Evolutionary conservation across 1,140 invertebrate species (phyloP).

Genomic region (Drosophila orosa): DNA sequence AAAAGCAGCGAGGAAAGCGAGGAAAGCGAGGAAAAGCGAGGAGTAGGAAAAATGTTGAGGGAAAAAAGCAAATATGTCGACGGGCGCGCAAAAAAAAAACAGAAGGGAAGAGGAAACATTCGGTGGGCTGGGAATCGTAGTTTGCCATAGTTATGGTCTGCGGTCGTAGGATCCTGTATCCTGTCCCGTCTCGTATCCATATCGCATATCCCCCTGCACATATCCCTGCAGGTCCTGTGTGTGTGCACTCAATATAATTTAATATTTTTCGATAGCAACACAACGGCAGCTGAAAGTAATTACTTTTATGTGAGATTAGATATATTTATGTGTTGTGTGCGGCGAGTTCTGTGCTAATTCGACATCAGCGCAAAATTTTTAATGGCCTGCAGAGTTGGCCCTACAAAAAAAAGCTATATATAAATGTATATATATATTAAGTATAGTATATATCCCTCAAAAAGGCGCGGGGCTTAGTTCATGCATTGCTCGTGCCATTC

Average conservation of each 20-base stretch:
- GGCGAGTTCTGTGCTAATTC: constrained; percentile 56
- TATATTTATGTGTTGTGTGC: constrained; percentile 71
- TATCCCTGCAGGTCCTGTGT: constrained; percentile 18
- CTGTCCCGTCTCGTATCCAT: constrained; percentile 10
- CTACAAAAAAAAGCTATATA: neutral
- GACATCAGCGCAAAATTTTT: constrained; percentile 74
- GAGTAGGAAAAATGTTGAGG: constrained; percentile 22
- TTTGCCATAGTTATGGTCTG: constrained; percentile 65
- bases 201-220: constrained; percentile 12
- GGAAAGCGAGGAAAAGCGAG: neutral
- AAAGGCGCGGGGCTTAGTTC: constrained; percentile 2
- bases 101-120: constrained; percentile 31
- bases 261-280: constrained; percentile 82
- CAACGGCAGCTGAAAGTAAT: constrained; percentile 80
- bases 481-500: constrained; percentile 50
- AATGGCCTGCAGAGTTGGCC: constrained; percentile 51
- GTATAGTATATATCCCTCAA: constrained; percentile 2
- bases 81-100: constrained; percentile 21
- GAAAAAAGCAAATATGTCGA: constrained; percentile 70
- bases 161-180: constrained; percentile 43
- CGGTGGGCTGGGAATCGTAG: constrained; percentile 11
- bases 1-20: constrained; percentile 40
- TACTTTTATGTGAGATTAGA: constrained; percentile 82
- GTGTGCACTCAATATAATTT: constrained; percentile 79
- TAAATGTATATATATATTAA: neutral